phyloP scores from a whole-genome alignment of 2,888 invertebrate genomes.

The Noctuana brunneofusca region DNA sequence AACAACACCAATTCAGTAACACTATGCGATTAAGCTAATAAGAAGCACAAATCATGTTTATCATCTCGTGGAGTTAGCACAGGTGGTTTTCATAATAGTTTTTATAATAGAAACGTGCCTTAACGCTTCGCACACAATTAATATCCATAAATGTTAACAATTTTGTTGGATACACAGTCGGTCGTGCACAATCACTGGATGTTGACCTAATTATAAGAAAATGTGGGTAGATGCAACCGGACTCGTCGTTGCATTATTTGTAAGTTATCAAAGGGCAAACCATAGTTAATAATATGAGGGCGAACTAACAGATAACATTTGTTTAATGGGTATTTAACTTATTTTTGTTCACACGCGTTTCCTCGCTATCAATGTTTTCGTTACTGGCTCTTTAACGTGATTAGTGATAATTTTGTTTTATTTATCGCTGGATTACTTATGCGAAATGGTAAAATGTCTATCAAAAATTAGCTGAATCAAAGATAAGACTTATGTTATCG shows the following conservation, averaged over 20 bases:
- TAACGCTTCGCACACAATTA: constrained; percentile 16
- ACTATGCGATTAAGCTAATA: not conserved
- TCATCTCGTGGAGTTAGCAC: constrained; percentile 6
- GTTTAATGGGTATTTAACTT: constrained; percentile 11
- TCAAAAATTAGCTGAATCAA: constrained; percentile 16
- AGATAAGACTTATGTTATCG: constrained; percentile 15
- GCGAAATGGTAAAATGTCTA: constrained; percentile 27
- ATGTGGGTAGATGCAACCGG: constrained; percentile 33
- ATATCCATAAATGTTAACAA: constrained; percentile 8
- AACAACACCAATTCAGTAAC: constrained; percentile 8
- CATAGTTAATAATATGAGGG: not conserved
- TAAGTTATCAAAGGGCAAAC: constrained; percentile 29
- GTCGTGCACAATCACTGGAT: constrained; percentile 6
- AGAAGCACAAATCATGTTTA: constrained; percentile 24
- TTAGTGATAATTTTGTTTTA: constrained; percentile 8
- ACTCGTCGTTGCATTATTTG: constrained; percentile 23
- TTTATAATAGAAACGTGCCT: constrained; percentile 27
- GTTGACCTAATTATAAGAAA: constrained; percentile 29
- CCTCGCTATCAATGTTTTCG: constrained; percentile 9
- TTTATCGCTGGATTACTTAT: constrained; percentile 21
- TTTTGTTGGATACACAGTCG: constrained; percentile 3
- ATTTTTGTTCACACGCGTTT: constrained; percentile 14
- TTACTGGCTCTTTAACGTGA: constrained; percentile 10
- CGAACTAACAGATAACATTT: constrained; percentile 9
- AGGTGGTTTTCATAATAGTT: constrained; percentile 25